Evolutionary conservation across 2,888 invertebrate species (phyloP).

Genomic region (Clepsis dumicolana): DNA sequence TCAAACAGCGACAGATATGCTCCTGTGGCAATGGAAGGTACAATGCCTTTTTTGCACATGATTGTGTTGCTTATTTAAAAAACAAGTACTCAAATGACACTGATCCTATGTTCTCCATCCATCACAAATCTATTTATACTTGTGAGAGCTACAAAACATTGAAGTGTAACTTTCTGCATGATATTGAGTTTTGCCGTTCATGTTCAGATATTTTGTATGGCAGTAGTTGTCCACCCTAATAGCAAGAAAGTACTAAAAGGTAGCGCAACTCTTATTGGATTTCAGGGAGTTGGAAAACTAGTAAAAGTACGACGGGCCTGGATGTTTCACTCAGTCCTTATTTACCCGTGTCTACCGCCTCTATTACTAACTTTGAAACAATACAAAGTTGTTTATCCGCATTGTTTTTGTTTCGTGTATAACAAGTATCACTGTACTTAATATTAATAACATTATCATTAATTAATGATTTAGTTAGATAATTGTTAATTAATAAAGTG

Average conservation of each 20-base stretch:
- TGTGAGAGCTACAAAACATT: background rate
- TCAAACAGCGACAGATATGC: constrained; percentile 18
- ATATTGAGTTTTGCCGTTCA: background rate
- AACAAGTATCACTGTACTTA: too few species aligned
- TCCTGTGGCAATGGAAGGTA: constrained; percentile 28
- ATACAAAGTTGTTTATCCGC: constrained; percentile 12
- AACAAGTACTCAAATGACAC: background rate
- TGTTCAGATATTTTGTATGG: background rate
- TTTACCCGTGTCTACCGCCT: constrained; percentile 18
- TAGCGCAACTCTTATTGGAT: constrained; percentile 19
- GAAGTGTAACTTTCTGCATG: background rate
- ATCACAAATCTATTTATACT: background rate
- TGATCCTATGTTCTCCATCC: too few species aligned
- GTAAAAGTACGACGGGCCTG: constrained; percentile 11
- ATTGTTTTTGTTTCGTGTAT: background rate
- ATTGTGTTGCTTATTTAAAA: background rate
- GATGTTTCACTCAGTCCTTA: constrained; percentile 3
- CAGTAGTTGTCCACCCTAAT: background rate
- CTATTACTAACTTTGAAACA: constrained; percentile 23
- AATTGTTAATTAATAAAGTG: too few species aligned
- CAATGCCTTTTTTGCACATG: background rate
- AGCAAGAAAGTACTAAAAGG: constrained; percentile 7
- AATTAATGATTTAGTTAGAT: too few species aligned
- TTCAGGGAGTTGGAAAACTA: constrained; percentile 11
- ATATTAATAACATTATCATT: too few species aligned